phyloP scores from a whole-genome alignment of 2,888 invertebrate genomes.

The Colostygia pectinataria region DNA sequence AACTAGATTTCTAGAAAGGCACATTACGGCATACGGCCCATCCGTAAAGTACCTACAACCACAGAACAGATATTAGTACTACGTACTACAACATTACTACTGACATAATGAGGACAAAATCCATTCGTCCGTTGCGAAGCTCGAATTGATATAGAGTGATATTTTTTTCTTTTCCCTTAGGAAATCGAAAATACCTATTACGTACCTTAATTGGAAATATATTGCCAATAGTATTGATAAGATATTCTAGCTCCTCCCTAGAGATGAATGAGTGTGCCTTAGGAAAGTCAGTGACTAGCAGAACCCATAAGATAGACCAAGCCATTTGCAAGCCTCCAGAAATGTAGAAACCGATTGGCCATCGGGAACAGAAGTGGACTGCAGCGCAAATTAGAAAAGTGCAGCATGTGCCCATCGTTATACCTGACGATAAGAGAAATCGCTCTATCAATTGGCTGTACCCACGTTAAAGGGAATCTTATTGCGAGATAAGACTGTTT shows the following conservation, averaged over 20 bases:
- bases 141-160: constrained; percentile 7
- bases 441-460: too few species aligned
- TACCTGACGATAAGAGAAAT: constrained; percentile 46
- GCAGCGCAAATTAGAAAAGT: constrained; percentile 86
- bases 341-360: constrained; percentile 87
- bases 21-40: too few species aligned
- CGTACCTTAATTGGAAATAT: constrained; percentile 71
- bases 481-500: too few species aligned
- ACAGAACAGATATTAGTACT: too few species aligned
- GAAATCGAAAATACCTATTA: constrained; percentile 7
- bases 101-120: constrained; percentile 13
- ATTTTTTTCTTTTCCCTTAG: constrained; percentile 9
- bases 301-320: constrained; percentile 82
- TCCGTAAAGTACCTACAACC: too few species aligned
- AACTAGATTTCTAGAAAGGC: constrained; percentile 12
- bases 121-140: constrained; percentile 14
- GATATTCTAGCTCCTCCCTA: constrained; percentile 83
- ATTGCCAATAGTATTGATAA: constrained; percentile 81
- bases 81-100: constrained; percentile 5
- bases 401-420: constrained; percentile 84
- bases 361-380: constrained; percentile 83
- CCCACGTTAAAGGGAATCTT: too few species aligned
- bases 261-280: constrained; percentile 83
- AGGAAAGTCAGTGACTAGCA: constrained; percentile 84
- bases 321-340: constrained; percentile 78